Conservation (phyloP, 1,140 invertebrate species). For the Mya arenaria region DNA sequence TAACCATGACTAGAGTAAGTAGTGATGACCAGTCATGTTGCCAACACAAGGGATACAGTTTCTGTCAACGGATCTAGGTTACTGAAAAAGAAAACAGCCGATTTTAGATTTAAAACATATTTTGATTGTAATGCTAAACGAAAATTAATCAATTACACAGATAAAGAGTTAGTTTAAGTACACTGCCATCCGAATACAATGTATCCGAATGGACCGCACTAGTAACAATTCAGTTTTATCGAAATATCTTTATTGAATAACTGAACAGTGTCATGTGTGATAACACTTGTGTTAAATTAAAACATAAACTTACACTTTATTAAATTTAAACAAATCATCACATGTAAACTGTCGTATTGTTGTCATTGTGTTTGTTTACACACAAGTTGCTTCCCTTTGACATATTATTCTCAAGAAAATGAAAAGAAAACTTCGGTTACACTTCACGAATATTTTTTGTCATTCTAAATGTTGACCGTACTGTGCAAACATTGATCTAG, state of each 20-base stretch:
- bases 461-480: too few species aligned
- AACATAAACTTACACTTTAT: constrained; percentile 92
- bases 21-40: too few species aligned
- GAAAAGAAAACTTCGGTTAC: too few species aligned
- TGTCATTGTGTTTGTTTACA: constrained; percentile 87
- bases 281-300: too few species aligned
- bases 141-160: not conserved
- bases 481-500: too few species aligned
- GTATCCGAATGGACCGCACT: not conserved
- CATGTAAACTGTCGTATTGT: constrained; percentile 96
- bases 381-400: too few species aligned
- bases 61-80: constrained; percentile 98
- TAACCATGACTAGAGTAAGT: too few species aligned
- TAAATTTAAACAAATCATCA: constrained; percentile 97
- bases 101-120: not conserved
- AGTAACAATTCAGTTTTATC: not conserved
- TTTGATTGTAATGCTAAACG: not conserved
- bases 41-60: constrained; percentile 88
- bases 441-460: too few species aligned
- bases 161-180: not conserved
- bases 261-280: not conserved
- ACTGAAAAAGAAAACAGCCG: constrained; percentile 83
- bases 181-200: not conserved
- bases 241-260: not conserved
- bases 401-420: too few species aligned